These are phyloP conservation scores for Xylocopa sonorina DNA, from an alignment of 1,140 invertebrate genomes.

Conservation along the genomic window DNA sequence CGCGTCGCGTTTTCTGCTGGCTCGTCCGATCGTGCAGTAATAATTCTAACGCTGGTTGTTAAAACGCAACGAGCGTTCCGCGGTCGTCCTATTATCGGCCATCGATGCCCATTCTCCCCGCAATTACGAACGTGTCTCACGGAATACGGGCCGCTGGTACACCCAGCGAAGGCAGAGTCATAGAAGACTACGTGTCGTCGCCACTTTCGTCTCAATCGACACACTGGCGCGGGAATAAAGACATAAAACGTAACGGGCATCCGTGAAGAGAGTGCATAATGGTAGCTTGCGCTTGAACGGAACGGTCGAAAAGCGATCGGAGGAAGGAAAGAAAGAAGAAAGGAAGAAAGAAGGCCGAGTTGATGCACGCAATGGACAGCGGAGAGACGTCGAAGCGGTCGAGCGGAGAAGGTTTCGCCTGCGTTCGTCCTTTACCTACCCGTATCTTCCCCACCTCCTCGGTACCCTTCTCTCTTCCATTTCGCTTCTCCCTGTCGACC, in stretches of 20 bases:
- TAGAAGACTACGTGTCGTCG: conserved; percentile 53
- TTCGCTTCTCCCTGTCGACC: conserved; percentile 26
- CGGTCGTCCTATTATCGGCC: conserved; percentile 32
- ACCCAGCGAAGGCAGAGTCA: conserved; percentile 15
- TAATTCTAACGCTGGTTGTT: conserved; percentile 17
- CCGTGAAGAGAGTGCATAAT: conserved; percentile 68
- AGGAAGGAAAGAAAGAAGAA: conserved; percentile 18
- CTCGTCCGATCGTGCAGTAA: neutral
- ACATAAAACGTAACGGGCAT: conserved; percentile 78
- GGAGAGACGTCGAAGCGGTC: conserved; percentile 16
- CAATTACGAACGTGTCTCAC: conserved; percentile 40
- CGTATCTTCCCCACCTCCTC: neutral
- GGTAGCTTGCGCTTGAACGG: conserved; percentile 40
- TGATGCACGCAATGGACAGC: conserved; percentile 34
- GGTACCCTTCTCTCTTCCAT: conserved; percentile 15
- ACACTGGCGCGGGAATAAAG: conserved; percentile 71
- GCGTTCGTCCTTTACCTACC: conserved; percentile 28
- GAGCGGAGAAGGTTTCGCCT: conserved; percentile 20
- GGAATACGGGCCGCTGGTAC: conserved; percentile 27
- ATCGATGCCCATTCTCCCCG: conserved; percentile 14
- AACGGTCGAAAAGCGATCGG: conserved; percentile 37
- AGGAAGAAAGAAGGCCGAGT: conserved; percentile 23
- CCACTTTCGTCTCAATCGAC: conserved; percentile 69
- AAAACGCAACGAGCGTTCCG: conserved; percentile 14
- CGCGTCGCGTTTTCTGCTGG: neutral